A percentile compares a stretch with the other conserved stretches of the same genome.
Conservation (phyloP, 2,888 invertebrate species). For the Stenodema calcarata region DNA sequence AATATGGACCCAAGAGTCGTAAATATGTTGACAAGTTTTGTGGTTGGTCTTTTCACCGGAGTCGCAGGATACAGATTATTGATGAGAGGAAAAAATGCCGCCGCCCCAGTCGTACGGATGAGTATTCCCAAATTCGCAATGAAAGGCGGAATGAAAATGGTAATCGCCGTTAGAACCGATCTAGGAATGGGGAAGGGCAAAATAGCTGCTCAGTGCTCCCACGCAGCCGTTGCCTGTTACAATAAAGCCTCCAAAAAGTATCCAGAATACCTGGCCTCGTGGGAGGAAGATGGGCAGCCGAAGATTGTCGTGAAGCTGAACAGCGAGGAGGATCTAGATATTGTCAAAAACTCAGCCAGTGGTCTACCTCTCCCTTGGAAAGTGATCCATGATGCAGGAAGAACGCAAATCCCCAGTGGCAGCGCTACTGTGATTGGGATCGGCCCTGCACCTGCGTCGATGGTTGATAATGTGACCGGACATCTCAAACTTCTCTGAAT, state of each 20-base stretch:
- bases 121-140: not conserved
- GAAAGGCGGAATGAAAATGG: constrained; percentile 58
- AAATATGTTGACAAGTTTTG: constrained; percentile 14
- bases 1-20: not conserved
- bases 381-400: constrained; percentile 88
- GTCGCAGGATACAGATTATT: not conserved
- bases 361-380: constrained; percentile 1
- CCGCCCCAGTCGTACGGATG: not conserved
- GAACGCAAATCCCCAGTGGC: constrained; percentile 89
- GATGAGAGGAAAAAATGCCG: not conserved
- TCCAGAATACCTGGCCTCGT: constrained; percentile 65
- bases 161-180: constrained; percentile 77
- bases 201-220: constrained; percentile 79
- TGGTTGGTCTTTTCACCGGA: constrained; percentile 9
- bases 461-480: constrained; percentile 83
- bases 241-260: constrained; percentile 64
- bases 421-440: constrained; percentile 89
- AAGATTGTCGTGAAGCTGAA: constrained; percentile 62
- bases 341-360: constrained; percentile 62
- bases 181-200: constrained; percentile 80
- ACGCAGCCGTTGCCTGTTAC: constrained; percentile 77
- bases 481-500: constrained; percentile 82
- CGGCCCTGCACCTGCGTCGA: constrained; percentile 83
- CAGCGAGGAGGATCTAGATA: constrained; percentile 72
- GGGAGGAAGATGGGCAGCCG: constrained; percentile 74